These are phyloP conservation scores for Acleris cristana DNA, from an alignment of 2,888 invertebrate genomes.

Conservation along the genomic window DNA sequence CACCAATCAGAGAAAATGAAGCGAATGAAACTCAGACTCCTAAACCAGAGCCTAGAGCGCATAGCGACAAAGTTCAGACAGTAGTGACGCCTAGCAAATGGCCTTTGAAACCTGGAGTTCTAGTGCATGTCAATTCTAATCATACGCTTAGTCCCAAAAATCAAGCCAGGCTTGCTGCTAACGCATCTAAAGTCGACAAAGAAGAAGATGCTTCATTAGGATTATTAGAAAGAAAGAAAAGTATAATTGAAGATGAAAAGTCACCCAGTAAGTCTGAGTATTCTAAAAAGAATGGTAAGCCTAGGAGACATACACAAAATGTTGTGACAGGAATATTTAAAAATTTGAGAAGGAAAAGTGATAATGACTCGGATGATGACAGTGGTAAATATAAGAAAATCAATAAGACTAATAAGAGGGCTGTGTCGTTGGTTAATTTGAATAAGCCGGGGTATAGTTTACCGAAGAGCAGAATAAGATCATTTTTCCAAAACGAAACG, in stretches of 20 bases:
- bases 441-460: conserved; percentile 68
- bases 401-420: conserved; percentile 76
- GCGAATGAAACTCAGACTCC: conserved; percentile 55
- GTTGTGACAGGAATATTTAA: conserved; percentile 69
- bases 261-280: conserved; percentile 60
- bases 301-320: conserved; percentile 61
- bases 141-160: conserved; percentile 87
- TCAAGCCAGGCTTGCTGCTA: conserved; percentile 65
- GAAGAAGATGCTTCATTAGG: conserved; percentile 65
- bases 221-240: conserved; percentile 69
- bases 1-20: conserved; percentile 46
- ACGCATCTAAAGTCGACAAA: conserved; percentile 42
- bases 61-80: conserved; percentile 60
- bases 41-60: conserved; percentile 56
- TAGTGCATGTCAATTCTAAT: conserved; percentile 93
- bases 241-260: conserved; percentile 49
- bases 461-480: conserved; percentile 69
- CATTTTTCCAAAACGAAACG: conserved; percentile 76
- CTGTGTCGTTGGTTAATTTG: conserved; percentile 68
- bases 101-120: conserved; percentile 94
- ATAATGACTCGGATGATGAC: conserved; percentile 72
- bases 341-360: conserved; percentile 67
- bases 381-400: conserved; percentile 78
- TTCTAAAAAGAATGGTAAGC: conserved; percentile 71
- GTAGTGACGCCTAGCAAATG: conserved; percentile 87